phyloP scores from a whole-genome alignment of 2,113 vertebrate genomes.

The Arvicanthis niloticus region DNA sequence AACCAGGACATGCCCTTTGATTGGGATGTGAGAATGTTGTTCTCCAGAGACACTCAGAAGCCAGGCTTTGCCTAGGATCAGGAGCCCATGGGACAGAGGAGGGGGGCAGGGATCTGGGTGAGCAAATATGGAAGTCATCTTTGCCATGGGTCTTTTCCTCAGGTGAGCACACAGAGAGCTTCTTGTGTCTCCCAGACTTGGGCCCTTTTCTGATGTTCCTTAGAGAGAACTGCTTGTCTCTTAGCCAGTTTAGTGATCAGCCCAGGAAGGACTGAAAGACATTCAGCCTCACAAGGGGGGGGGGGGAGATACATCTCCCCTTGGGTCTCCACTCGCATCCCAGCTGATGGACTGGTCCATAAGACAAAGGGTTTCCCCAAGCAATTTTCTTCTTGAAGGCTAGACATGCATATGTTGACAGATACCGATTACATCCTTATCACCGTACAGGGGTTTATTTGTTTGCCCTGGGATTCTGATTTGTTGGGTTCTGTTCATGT shows the following conservation, averaged over 20 bases:
- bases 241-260: background rate
- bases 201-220: background rate
- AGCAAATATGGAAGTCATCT: background rate
- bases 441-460: background rate
- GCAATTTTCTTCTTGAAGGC: background rate
- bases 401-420: background rate
- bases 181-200: background rate
- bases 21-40: background rate
- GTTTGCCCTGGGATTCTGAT: background rate
- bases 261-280: background rate
- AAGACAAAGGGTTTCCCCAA: background rate
- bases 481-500: background rate
- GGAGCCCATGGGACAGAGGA: background rate
- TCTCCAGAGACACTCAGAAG: background rate
- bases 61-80: conserved; percentile 3
- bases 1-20: background rate
- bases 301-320: background rate
- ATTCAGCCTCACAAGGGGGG: background rate
- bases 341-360: background rate
- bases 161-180: background rate
- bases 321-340: background rate
- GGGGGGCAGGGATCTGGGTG: background rate
- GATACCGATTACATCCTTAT: background rate
- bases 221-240: background rate
- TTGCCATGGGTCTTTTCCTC: background rate